Evolutionary conservation across 2,888 invertebrate species (phyloP).

Genomic region (Xestia c-nigrum): DNA sequence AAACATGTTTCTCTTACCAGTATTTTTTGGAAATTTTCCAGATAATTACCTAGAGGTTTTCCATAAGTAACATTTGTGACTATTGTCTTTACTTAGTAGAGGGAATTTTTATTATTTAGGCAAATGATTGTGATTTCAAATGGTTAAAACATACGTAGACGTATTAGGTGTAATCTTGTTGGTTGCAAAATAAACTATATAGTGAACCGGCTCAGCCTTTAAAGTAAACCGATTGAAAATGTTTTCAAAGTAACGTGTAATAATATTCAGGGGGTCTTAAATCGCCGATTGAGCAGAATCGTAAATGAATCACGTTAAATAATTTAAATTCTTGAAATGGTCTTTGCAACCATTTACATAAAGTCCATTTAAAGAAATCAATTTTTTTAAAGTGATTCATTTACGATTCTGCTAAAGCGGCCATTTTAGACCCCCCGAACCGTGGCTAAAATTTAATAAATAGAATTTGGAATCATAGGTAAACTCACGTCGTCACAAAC

Average conservation of each 20-base stretch:
- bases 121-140: not conserved
- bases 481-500: slow-evolving; percentile 3
- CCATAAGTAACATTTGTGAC: too few relatives aligned
- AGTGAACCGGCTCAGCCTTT: not conserved
- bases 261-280: too few relatives aligned
- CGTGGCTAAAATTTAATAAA: not conserved
- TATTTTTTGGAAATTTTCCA: not conserved
- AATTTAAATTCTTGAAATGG: too few relatives aligned
- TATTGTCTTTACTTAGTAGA: not conserved
- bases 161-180: not conserved
- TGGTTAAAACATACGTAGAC: not conserved
- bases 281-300: too few relatives aligned
- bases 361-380: too few relatives aligned
- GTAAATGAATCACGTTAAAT: too few relatives aligned
- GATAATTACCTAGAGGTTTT: not conserved
- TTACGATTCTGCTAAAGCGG: too few relatives aligned
- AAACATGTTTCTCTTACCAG: not conserved
- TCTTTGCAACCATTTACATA: too few relatives aligned
- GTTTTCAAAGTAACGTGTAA: not conserved
- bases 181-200: not conserved
- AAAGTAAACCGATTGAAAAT: not conserved
- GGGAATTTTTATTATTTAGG: not conserved
- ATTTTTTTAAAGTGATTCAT: too few relatives aligned
- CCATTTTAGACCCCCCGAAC: too few relatives aligned
- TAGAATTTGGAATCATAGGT: not conserved